Evolutionary conservation across 2,888 invertebrate genomes (phyloP).

Genomic region (Cabera pusaria): DNA sequence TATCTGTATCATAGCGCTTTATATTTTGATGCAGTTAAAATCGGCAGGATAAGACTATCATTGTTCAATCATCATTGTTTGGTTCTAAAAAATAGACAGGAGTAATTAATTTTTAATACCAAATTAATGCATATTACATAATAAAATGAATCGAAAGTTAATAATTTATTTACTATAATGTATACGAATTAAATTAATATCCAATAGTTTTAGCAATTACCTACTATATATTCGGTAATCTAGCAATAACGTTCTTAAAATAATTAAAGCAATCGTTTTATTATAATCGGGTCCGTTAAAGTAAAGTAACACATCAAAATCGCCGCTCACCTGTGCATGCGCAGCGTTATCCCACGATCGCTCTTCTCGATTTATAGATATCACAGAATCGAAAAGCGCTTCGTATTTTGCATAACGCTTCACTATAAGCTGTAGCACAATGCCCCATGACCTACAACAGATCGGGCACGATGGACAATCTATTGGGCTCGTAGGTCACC

Average conservation of each 20-base stretch:
- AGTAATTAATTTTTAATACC: not conserved
- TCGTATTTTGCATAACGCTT: conserved; percentile 76
- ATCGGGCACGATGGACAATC: conserved; percentile 44
- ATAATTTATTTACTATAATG: conserved; percentile 4
- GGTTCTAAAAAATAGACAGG: conserved; percentile 4
- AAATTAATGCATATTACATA: no score
- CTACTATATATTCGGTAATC: conserved; percentile 30
- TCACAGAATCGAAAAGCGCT: conserved; percentile 75
- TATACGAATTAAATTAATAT: conserved; percentile 18
- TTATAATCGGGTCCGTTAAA: conserved; percentile 53
- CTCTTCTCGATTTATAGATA: conserved; percentile 74
- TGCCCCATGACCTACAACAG: conserved; percentile 58
- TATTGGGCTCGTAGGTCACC: conserved; percentile 38
- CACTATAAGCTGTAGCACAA: conserved; percentile 64
- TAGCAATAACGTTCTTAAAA: conserved; percentile 32
- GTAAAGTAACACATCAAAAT: conserved; percentile 67
- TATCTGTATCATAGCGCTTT: conserved; percentile 61
- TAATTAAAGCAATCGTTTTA: conserved; percentile 35
- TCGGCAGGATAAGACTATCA: conserved; percentile 50
- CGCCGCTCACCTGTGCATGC: conserved; percentile 60
- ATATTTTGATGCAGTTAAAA: conserved; percentile 49
- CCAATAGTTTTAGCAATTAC: conserved; percentile 10
- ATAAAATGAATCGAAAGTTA: conserved; percentile 1
- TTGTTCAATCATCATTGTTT: no score
- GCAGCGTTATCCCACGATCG: conserved; percentile 71